Conservation (phyloP, 2,888 invertebrate species). For the Lasioglossum lativentre region DNA sequence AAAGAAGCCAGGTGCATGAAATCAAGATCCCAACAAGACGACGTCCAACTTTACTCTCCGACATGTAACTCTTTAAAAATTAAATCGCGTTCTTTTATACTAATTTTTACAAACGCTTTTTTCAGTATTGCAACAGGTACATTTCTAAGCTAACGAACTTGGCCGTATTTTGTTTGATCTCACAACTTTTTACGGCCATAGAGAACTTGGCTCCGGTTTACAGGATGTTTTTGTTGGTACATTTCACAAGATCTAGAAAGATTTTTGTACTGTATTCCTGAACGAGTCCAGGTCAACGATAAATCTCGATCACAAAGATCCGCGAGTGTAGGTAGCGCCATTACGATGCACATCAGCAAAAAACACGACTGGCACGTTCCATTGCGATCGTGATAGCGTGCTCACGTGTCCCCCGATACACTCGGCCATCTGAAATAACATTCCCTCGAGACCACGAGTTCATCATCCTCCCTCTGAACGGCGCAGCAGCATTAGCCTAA, state of each 20-base stretch:
- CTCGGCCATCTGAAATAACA: constrained; percentile 6
- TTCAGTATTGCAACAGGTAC: too few relatives aligned
- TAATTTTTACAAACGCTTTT: too few relatives aligned
- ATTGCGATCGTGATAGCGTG: neutral
- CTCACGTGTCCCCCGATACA: neutral
- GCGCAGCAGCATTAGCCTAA: constrained; percentile 48
- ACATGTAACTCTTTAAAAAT: too few relatives aligned
- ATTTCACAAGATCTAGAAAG: neutral
- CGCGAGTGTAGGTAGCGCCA: neutral
- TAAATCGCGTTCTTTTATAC: too few relatives aligned
- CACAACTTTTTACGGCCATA: too few relatives aligned
- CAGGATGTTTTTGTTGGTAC: too few relatives aligned
- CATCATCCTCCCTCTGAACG: constrained; percentile 1
- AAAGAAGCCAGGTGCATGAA: neutral
- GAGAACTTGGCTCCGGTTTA: too few relatives aligned
- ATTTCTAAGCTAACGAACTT: too few relatives aligned
- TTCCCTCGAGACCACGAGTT: neutral
- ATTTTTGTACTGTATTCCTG: neutral
- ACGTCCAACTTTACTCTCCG: too few relatives aligned
- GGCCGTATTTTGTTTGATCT: too few relatives aligned
- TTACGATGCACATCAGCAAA: constrained; percentile 3
- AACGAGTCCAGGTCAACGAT: neutral
- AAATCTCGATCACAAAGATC: neutral
- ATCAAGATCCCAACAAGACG: too few relatives aligned
- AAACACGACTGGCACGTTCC: neutral